Conservation (phyloP, 2,113 vertebrate species). For the Cranoglanis bouderius region DNA sequence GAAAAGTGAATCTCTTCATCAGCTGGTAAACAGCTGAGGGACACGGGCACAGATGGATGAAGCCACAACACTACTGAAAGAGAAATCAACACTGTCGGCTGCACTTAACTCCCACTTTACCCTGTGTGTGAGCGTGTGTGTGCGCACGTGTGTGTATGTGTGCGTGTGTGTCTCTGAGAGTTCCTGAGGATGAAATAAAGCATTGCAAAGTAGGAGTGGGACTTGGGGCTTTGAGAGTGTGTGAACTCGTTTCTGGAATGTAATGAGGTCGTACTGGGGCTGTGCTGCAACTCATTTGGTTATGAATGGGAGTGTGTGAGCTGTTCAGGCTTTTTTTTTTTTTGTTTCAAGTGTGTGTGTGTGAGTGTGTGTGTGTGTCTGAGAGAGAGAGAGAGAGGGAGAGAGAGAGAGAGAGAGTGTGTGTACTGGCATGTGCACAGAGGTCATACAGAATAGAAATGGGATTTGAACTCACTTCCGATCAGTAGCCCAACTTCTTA, state of each 20-base stretch:
- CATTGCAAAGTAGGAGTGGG: constrained; percentile 25
- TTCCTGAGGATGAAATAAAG: constrained; percentile 13
- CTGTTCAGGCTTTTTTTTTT: not conserved
- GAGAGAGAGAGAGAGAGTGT: not conserved
- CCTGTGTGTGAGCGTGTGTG: not conserved
- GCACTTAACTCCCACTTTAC: constrained; percentile 36
- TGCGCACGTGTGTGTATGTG: not conserved
- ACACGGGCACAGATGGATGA: constrained; percentile 26
- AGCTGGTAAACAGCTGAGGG: constrained; percentile 41
- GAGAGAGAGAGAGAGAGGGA: too few species aligned
- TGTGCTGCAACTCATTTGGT: not conserved
- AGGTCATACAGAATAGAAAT: not conserved
- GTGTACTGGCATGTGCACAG: not conserved
- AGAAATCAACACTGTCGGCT: constrained; percentile 39
- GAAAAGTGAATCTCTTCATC: constrained; percentile 39
- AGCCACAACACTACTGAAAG: constrained; percentile 8
- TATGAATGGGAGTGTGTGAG: not conserved
- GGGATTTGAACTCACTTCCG: too few species aligned
- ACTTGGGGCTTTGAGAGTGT: not conserved
- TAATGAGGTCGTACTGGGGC: constrained; percentile 19
- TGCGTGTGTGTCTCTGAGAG: not conserved
- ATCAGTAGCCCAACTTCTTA: too few species aligned
- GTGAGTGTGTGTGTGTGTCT: not conserved
- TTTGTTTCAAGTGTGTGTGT: not conserved
- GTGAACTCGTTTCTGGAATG: constrained; percentile 13